Percentiles rank a stretch among this genome's conserved stretches.
phyloP scores from a whole-genome alignment of 2,113 vertebrate genomes.

The Trichomycterus rosablanca region DNA sequence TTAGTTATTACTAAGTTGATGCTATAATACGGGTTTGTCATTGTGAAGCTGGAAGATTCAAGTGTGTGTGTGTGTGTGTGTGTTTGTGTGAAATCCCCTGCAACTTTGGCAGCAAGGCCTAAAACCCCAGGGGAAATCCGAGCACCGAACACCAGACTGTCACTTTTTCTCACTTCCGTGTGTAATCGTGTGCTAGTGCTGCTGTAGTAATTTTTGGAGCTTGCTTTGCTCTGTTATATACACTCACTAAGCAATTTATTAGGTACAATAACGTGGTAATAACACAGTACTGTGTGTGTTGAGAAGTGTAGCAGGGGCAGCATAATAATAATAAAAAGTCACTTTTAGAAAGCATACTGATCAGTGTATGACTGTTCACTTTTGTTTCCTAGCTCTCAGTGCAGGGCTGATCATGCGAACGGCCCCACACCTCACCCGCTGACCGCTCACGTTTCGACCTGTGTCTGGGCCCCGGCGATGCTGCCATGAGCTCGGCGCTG shows the following conservation, averaged over 20 bases:
- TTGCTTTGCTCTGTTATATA: too few species aligned
- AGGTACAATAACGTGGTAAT: not conserved
- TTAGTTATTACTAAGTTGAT: not conserved
- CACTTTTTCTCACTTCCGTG: too few species aligned
- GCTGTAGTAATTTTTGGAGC: not conserved
- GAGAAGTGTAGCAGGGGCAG: too few species aligned
- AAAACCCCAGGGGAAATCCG: slow-evolving; percentile 12
- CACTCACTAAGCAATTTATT: too few species aligned
- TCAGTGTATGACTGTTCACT: too few species aligned
- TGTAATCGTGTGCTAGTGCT: not conserved
- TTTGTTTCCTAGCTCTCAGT: slow-evolving; percentile 24
- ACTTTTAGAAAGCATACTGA: too few species aligned
- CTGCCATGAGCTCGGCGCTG: slow-evolving; percentile 89
- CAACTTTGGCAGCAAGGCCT: not conserved
- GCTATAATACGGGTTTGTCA: not conserved
- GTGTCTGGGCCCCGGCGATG: slow-evolving; percentile 27
- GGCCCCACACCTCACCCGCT: slow-evolving; percentile 12
- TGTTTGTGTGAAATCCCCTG: slow-evolving; percentile 32
- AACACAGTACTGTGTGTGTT: not conserved
- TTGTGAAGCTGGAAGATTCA: not conserved
- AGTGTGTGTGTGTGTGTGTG: not conserved
- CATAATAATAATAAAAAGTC: too few species aligned
- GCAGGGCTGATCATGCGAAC: slow-evolving; percentile 28
- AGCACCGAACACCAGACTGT: too few species aligned
- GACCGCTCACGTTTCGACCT: slow-evolving; percentile 21